Evolutionary conservation across 1,140 invertebrate species (phyloP).

Genomic region (Macrocentrus cingulum): DNA sequence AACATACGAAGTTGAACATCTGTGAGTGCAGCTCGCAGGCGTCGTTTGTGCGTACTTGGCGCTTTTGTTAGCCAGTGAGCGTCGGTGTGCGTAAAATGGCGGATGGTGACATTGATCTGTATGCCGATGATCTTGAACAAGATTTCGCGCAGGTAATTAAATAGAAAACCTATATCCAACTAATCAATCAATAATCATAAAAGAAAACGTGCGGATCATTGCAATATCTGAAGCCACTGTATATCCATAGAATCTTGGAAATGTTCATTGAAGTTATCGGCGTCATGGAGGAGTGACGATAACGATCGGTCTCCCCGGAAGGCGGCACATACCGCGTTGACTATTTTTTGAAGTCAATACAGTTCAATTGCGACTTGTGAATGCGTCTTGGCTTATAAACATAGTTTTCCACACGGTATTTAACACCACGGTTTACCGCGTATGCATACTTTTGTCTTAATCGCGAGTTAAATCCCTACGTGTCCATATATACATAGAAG

Average conservation of each 20-base stretch:
- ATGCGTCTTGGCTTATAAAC: constrained; percentile 20
- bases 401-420: background rate
- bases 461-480: background rate
- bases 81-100: constrained; percentile 75
- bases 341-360: background rate
- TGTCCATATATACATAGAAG: background rate
- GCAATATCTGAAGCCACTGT: constrained; percentile 23
- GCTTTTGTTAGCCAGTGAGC: constrained; percentile 38
- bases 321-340: constrained; percentile 24
- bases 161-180: background rate
- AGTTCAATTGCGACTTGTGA: background rate
- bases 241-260: constrained; percentile 25
- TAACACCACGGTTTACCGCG: background rate
- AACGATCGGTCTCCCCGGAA: constrained; percentile 34
- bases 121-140: constrained; percentile 93
- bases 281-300: constrained; percentile 36
- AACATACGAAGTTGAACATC: too few relatives aligned
- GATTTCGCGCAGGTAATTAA: constrained; percentile 83
- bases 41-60: too few relatives aligned
- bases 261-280: constrained; percentile 31
- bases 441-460: constrained; percentile 1
- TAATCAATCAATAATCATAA: background rate
- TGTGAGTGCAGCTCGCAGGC: too few relatives aligned
- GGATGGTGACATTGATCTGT: constrained; percentile 95
- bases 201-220: constrained; percentile 26